Conservation (phyloP, 2,888 invertebrate species). For the Myathropa florea region DNA sequence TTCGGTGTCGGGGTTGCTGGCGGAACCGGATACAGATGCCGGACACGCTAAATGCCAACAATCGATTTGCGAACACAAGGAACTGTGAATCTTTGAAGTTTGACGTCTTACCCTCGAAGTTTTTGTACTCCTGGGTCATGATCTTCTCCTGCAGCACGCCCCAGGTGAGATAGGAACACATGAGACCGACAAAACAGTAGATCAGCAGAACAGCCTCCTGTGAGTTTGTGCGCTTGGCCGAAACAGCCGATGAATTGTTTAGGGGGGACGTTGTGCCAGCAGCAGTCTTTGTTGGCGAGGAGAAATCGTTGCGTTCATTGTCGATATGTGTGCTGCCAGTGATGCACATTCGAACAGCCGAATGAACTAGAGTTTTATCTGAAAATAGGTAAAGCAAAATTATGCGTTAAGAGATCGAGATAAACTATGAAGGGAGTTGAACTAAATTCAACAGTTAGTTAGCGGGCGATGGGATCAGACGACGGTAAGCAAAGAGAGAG, state of each 20-base stretch:
- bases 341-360: slow-evolving; percentile 78
- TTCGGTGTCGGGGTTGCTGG: slow-evolving; percentile 85
- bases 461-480: too few species aligned
- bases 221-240: slow-evolving; percentile 81
- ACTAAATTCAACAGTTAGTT: too few species aligned
- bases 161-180: slow-evolving; percentile 96
- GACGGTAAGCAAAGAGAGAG: too few species aligned
- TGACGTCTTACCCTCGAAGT: slow-evolving; percentile 83
- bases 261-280: slow-evolving; percentile 75
- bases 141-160: slow-evolving; percentile 98
- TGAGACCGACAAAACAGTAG: slow-evolving; percentile 93
- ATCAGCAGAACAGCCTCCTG: slow-evolving; percentile 84
- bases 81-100: slow-evolving; percentile 97
- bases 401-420: not conserved
- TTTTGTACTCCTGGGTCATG: slow-evolving; percentile 92
- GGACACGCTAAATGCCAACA: slow-evolving; percentile 90
- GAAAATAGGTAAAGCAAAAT: not conserved
- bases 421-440: too few species aligned
- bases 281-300: slow-evolving; percentile 80
- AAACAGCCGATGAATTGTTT: slow-evolving; percentile 16
- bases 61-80: slow-evolving; percentile 96
- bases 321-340: slow-evolving; percentile 76
- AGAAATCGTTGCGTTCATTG: slow-evolving; percentile 78
- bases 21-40: slow-evolving; percentile 84
- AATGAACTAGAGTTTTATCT: slow-evolving; percentile 76